Base-by-base conservation (phyloP, 2,888 invertebrate genomes). In the Lypha dubia region DNA sequence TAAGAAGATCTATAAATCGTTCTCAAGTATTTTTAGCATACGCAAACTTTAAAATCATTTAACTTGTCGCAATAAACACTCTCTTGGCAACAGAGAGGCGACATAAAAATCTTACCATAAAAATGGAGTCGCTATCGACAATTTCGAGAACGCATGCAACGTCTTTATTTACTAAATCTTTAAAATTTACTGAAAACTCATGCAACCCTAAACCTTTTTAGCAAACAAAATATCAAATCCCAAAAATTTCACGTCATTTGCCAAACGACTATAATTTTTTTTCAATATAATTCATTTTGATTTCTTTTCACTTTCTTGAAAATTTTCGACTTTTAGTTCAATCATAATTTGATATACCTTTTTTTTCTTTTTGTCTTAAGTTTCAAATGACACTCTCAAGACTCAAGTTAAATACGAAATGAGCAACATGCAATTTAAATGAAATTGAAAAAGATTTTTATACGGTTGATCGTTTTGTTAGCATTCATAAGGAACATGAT, bases 401-500 rank as follows among this genome's bases (percentile, higher is more conserved):
- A 17, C 3, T 20, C 9, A n/a, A 53, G 15, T 13, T 17, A 35
- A 65, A 11, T 44, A 46, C 13, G 32, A 60, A 51, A 35, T 62
- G 20, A 38, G 20, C 38, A 70, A 56, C 81, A 82, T 76, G 70
- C 70, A 62, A 75, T 9, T 13, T 1, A 70, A 70, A 75, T 58
- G 38, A 75, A 75, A 75, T 24, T 20, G 62, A 75, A 68, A 70
- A 17, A 74, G 8, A 28, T 28, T 49, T 63, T 49, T 44, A n/a
- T n/a, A 46, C 13, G 11, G 13, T 15, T 60, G 49, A 11, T 62
- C 32, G 24, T 28, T 76, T 46, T 35, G 46, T 32, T 53, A 20
- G 65, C 53, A 28, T 22, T 71, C 75, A 82, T 76, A 70, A 63
- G 76, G 75, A 79, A 84, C 79, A 60, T 75, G 80, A 84, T 84